Percentiles rank a stretch among this genome's conserved stretches.
Conservation (phyloP, 2,888 invertebrate genomes). For the Metalampra italica region DNA sequence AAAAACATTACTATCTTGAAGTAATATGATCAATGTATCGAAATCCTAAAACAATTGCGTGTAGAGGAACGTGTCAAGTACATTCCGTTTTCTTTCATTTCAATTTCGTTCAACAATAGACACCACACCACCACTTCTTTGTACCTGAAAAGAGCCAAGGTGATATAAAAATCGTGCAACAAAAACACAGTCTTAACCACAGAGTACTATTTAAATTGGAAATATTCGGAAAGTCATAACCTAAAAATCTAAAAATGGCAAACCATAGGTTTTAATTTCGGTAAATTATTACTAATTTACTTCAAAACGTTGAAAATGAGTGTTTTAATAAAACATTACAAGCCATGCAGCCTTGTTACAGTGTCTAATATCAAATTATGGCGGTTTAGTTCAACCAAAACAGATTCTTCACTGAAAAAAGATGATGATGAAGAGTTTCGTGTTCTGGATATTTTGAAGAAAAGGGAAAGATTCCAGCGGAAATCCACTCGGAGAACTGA, state of each 20-base stretch:
- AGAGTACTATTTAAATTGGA: too few relatives aligned
- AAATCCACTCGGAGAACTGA: conserved; percentile 40
- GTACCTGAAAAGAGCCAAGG: not conserved
- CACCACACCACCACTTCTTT: not conserved
- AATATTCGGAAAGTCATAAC: too few relatives aligned
- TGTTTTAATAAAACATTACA: conserved; percentile 54
- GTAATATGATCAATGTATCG: too few relatives aligned
- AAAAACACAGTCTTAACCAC: conserved; percentile 8
- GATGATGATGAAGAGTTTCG: conserved; percentile 64
- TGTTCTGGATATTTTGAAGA: conserved; percentile 71
- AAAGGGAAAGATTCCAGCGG: conserved; percentile 41
- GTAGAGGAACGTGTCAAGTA: too few relatives aligned
- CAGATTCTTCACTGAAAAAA: conserved; percentile 42
- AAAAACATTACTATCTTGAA: too few relatives aligned
- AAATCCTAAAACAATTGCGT: too few relatives aligned
- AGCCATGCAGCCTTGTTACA: conserved; percentile 33
- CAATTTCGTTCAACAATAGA: too few relatives aligned
- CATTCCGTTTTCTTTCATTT: too few relatives aligned
- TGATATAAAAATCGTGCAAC: not conserved
- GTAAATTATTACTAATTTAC: too few relatives aligned
- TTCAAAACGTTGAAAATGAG: conserved; percentile 47
- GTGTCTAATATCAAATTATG: conserved; percentile 50
- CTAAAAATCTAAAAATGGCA: conserved; percentile 40
- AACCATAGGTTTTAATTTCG: conserved; percentile 9
- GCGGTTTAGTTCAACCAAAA: conserved; percentile 56